A percentile compares a stretch with the other conserved stretches of the same genome.
phyloP scores from a whole-genome alignment of 2,888 invertebrate genomes.

The Eretmocerus hayati region DNA sequence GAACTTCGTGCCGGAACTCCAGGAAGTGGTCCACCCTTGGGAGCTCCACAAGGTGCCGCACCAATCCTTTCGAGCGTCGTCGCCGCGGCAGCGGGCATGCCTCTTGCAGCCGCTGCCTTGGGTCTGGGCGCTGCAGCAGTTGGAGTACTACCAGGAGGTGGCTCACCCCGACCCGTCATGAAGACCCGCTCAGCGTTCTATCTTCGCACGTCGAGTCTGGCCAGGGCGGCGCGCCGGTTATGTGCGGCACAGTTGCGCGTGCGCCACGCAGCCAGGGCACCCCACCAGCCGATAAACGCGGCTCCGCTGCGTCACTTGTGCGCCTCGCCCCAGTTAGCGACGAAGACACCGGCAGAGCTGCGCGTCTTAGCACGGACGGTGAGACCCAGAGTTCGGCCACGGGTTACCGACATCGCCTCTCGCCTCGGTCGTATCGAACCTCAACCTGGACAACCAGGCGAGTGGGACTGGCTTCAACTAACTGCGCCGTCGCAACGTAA shows the following conservation, averaged over 20 bases:
- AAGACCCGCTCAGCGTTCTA: conserved; percentile 96
- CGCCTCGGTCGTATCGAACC: conserved; percentile 59
- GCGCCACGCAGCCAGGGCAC: conserved; percentile 81
- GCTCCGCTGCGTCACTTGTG: conserved; percentile 45
- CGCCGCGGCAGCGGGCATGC: no score
- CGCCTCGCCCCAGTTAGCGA: conserved; percentile 39
- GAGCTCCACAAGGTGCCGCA: no score
- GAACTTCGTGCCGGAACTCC: conserved; percentile 35
- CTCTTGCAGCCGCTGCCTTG: no score
- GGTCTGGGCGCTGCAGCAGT: conserved; percentile 15
- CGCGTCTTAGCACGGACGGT: conserved; percentile 40
- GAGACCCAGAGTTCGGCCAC: conserved; percentile 40
- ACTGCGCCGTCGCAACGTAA: conserved; percentile 73
- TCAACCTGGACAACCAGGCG: conserved; percentile 45
- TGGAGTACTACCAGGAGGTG: conserved; percentile 31
- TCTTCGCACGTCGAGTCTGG: conserved; percentile 84
- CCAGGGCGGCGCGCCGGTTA: conserved; percentile 79
- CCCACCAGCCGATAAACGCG: conserved; percentile 54
- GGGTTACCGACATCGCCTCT: conserved; percentile 63
- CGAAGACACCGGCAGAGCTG: conserved; percentile 38
- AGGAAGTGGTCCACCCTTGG: background rate
- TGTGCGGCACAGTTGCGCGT: conserved; percentile 77
- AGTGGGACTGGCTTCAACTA: conserved; percentile 65
- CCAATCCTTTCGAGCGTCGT: no score
- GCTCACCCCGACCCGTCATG: conserved; percentile 85